These are phyloP conservation scores for Dipodomys spectabilis DNA, from an alignment of 2,113 vertebrate species.

Conservation along the genomic window DNA sequence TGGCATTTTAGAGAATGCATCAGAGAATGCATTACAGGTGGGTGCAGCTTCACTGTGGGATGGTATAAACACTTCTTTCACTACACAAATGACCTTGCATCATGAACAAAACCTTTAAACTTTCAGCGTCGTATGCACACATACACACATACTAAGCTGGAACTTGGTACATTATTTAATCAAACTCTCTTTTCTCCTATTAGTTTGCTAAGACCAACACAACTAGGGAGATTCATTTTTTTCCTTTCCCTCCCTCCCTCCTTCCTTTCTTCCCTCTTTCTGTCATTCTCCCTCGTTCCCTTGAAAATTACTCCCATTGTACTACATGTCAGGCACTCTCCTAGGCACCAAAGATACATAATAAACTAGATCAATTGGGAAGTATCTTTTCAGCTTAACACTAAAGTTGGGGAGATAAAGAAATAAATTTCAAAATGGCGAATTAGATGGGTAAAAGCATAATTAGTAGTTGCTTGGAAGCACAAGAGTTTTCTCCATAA, in stretches of 20 bases:
- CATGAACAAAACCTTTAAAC: neutral
- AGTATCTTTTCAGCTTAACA: neutral
- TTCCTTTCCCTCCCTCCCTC: neutral
- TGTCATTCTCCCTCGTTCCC: neutral
- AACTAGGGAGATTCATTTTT: neutral
- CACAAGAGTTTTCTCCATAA: neutral
- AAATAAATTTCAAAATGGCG: neutral
- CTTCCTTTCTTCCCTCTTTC: neutral
- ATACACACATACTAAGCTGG: neutral
- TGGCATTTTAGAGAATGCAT: neutral
- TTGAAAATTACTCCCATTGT: neutral
- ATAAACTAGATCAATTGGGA: neutral
- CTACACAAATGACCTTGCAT: neutral
- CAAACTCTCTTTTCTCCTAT: neutral
- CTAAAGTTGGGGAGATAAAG: neutral
- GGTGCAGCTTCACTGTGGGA: neutral
- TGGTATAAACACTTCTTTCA: neutral
- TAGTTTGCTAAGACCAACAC: conserved; percentile 38
- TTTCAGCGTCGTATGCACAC: neutral
- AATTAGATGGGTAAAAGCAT: conserved; percentile 24
- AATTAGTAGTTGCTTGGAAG: neutral
- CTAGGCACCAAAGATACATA: neutral
- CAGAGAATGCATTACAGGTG: neutral
- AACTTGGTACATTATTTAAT: neutral
- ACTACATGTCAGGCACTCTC: neutral